Base-by-base conservation (phyloP, 2,113 vertebrate genomes). In the Scalopus aquaticus region DNA sequence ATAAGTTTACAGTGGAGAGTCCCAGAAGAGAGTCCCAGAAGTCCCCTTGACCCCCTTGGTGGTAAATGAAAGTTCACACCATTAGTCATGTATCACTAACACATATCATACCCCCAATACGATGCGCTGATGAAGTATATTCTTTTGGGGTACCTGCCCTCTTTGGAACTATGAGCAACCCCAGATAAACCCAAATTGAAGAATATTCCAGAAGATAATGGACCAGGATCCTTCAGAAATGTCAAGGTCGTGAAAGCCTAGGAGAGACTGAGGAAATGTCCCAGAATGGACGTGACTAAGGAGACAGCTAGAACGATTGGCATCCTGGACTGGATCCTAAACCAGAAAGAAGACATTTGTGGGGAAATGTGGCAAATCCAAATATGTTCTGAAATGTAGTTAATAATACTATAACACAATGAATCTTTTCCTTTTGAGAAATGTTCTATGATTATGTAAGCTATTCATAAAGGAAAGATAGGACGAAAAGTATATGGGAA, bases 61-160 rank as follows among this genome's bases (percentile, higher is more conserved):
- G 35, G 9, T 9, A 73, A n/a, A n/a, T 20, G 17, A 30, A 70
- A n/a, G 1, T 1, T 54, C 17, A 42, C 24, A 16, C 51, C 5
- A 0, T 56, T 11, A 22, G 46, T 39, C 17, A 2, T 0, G 0
- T 32, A 12, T 42, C 17, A 28, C 62, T 39, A 54, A 56, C 3
- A n/a, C 26, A 8, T 6, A 15, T 39, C 39, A n/a, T 1, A 12
- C 15, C 35, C 44, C 13, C 0, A 9, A 3, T 35, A 8, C 1
- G 9, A 72, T 4, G 28, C 35, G 10, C 49, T 6, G 42, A 42
- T 17, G 39, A 67, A 4, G 20, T 10, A 11, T 9, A 3, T 6
- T 44, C 20, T 32, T 30, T 37, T 17, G 2, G 7, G 30, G 51
- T 3, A 3, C n/a, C 37, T 2, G 30, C 76, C 32, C 70, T 62